Conservation (phyloP, 2,797 vertebrate genomes). For the Hippopotamyrus pictus region DNA sequence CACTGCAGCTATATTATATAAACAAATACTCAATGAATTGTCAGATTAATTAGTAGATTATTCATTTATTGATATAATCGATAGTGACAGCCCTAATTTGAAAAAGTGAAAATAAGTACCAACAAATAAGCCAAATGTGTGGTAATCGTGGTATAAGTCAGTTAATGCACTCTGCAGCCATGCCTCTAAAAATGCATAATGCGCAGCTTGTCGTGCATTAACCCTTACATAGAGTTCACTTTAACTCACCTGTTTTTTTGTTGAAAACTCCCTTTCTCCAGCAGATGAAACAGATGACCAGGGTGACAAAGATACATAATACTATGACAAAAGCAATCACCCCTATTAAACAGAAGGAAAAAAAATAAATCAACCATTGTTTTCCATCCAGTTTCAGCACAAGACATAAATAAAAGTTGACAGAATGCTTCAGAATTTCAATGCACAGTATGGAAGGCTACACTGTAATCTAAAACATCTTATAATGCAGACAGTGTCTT, state of each 20-base stretch:
- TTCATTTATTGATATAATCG: neutral
- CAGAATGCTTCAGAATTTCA: neutral
- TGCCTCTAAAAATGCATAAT: neutral
- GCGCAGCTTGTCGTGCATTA: neutral
- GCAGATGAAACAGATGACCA: neutral
- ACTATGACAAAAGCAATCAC: neutral
- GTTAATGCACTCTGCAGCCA: neutral
- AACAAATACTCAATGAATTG: neutral
- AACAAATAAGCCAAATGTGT: neutral
- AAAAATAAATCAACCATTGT: neutral
- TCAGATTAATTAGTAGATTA: neutral
- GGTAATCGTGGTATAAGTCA: neutral
- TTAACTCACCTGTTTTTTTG: neutral
- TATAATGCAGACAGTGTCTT: neutral
- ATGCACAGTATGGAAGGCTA: neutral
- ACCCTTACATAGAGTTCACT: neutral
- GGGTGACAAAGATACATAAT: neutral
- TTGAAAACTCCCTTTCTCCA: neutral
- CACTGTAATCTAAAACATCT: neutral
- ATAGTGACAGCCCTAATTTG: neutral
- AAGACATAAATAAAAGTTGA: neutral
- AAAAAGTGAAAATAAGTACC: neutral
- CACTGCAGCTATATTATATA: neutral
- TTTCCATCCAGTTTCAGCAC: neutral
- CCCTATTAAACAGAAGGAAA: neutral